phyloP scores from a whole-genome alignment of 2,797 vertebrate species.

The Miichthys miiuy region DNA sequence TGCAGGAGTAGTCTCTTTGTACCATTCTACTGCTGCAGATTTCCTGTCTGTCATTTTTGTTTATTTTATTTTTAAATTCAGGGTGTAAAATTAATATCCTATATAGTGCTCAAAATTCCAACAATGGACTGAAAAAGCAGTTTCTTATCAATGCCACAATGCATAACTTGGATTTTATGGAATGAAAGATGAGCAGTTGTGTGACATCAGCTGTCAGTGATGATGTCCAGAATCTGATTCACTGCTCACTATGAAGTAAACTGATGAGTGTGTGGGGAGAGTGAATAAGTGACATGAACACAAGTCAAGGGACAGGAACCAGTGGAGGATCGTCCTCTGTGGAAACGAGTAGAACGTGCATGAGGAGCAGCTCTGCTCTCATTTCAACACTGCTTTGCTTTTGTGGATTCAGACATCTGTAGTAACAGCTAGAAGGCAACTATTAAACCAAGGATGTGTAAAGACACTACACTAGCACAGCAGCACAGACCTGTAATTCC shows the following conservation, averaged over 20 bases:
- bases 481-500: conserved; percentile 5
- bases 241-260: not conserved
- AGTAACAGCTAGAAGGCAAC: conserved; percentile 45
- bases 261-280: not conserved
- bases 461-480: conserved; percentile 38
- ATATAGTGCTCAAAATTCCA: not conserved
- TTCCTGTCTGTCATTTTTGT: not conserved
- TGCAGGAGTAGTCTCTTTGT: not conserved
- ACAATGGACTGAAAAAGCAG: not conserved
- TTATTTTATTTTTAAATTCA: not conserved
- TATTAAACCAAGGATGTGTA: conserved; percentile 22
- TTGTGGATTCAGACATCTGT: not conserved
- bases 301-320: not conserved
- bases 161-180: not conserved
- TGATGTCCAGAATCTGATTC: not conserved
- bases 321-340: not conserved
- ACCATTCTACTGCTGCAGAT: not conserved
- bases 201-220: not conserved
- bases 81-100: not conserved
- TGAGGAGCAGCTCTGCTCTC: not conserved
- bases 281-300: not conserved
- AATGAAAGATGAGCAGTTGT: not conserved
- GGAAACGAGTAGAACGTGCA: not conserved
- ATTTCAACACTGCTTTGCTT: not conserved
- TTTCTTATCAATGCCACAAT: not conserved